A percentile compares a stretch with the other conserved stretches of the same genome.
phyloP scores from a whole-genome alignment of 2,113 vertebrate genomes.

The Laterallus jamaicensis region DNA sequence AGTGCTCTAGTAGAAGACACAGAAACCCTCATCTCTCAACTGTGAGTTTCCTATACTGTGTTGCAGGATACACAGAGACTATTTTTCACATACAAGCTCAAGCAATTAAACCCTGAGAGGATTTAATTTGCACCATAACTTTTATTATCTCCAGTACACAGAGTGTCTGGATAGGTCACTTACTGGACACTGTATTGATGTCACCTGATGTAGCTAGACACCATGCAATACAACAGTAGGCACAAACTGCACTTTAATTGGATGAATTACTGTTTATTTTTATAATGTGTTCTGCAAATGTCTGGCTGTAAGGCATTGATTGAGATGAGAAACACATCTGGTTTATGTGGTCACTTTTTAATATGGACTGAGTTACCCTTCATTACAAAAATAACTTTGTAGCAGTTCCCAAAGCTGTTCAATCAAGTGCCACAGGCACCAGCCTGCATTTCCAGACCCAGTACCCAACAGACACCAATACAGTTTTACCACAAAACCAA shows the following conservation, averaged over 20 bases:
- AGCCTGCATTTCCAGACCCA: background rate
- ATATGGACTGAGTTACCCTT: background rate
- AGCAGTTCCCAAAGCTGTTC: background rate
- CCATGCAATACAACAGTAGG: background rate
- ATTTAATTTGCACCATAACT: background rate
- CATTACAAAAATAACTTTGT: background rate
- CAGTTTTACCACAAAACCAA: background rate
- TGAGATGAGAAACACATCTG: background rate
- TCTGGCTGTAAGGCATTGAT: background rate
- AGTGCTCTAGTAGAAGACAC: background rate
- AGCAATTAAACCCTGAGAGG: background rate
- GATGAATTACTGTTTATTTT: background rate
- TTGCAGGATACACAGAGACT: background rate
- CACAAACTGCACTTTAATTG: background rate
- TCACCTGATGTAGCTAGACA: background rate
- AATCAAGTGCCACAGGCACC: background rate
- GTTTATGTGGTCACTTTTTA: background rate
- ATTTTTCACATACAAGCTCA: background rate
- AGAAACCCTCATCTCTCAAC: background rate
- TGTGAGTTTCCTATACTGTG: background rate
- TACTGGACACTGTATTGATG: background rate
- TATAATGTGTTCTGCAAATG: background rate
- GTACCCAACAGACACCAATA: background rate
- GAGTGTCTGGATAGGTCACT: background rate
- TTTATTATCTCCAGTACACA: background rate